Evolutionary conservation across 1,140 invertebrate species (phyloP), one percentile per base, ranked within the genome.

Genomic region (Steinernema feltiae): DNA sequence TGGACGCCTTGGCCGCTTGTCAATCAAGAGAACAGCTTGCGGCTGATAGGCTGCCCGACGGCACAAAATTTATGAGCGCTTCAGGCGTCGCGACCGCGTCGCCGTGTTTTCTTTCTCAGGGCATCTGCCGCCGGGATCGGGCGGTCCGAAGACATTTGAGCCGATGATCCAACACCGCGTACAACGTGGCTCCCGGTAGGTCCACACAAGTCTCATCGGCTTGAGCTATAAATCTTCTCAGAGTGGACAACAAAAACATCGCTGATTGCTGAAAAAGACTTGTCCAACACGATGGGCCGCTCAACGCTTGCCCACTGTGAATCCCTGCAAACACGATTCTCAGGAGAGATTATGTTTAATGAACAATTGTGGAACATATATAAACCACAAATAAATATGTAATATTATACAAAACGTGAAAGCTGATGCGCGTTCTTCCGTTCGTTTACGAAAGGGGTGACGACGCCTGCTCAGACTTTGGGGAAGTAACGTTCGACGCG

Each of bases 401-500:
- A 35, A 18, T 41, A 41, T 18, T 12, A 74, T 75, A 76, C 75
- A 76, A 41, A 32, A 46, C 29, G 31, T 1, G 75, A 31, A 76
- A 41, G 32, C 35, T 30, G 35, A 21, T 41, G 35, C 32, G 30
- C 12, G 30, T 7, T 12, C 21, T 30, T 12, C 29, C 2, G 32
- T 63, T 35, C 21, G 35, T 30, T 75, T 78, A 78, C 32, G 76
- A 78, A n/a, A 73, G 29, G n/a, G 73, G 76, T 18, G 72, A 77
- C 35, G 75, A 41, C 7, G 74, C 41, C 32, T 69, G 69, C 75
- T 82, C 80, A 27, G 72, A 69, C 24, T 79, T 79, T 32, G 79
- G 73, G 15, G 76, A 70, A 27, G 79, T 70, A 24, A 73, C 73
- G 31, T 79, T 72, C 1, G 73, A 69, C n/a, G 77, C 71, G 15